Percentiles rank a stretch among this genome's conserved stretches.
These are phyloP conservation scores for Lottia scabra DNA, from an alignment of 2,888 invertebrate genomes.

Conservation along the genomic window DNA sequence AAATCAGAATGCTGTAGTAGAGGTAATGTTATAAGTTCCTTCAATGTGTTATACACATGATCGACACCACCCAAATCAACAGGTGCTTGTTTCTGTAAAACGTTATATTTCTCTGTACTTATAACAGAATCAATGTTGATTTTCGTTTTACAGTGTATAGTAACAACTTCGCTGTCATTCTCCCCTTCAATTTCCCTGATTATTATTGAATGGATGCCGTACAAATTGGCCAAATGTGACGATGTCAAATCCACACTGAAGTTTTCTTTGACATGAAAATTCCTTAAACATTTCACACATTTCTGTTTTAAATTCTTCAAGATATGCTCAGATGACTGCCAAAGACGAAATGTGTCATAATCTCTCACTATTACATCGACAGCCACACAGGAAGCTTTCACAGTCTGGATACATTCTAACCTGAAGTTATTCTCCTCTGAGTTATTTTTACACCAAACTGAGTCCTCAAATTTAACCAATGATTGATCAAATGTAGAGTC, in stretches of 20 bases:
- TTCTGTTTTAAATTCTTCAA: constrained; percentile 12
- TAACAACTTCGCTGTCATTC: constrained; percentile 15
- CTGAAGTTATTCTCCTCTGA: not conserved
- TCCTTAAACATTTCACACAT: constrained; percentile 42
- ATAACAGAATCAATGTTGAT: constrained; percentile 40
- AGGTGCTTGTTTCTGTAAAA: constrained; percentile 16
- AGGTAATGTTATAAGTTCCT: constrained; percentile 45
- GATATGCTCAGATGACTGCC: not conserved
- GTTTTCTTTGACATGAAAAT: constrained; percentile 32
- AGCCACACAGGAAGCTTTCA: constrained; percentile 19
- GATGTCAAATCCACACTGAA: constrained; percentile 35
- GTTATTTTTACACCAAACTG: not conserved
- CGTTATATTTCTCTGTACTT: constrained; percentile 48
- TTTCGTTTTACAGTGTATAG: constrained; percentile 38
- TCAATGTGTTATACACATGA: constrained; percentile 37
- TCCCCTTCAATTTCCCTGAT: constrained; percentile 27
- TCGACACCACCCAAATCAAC: constrained; percentile 48
- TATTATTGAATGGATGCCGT: constrained; percentile 45
- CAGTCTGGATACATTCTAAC: constrained; percentile 20
- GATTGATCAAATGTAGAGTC: constrained; percentile 4
- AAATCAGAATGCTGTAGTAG: constrained; percentile 24
- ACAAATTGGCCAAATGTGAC: constrained; percentile 40
- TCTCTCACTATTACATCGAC: constrained; percentile 34
- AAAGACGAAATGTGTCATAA: constrained; percentile 21
- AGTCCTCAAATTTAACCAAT: constrained; percentile 19